A percentile compares a stretch with the other conserved stretches of the same genome.
phyloP scores from a whole-genome alignment of 2,113 vertebrate species.

The Pterocles gutturalis region DNA sequence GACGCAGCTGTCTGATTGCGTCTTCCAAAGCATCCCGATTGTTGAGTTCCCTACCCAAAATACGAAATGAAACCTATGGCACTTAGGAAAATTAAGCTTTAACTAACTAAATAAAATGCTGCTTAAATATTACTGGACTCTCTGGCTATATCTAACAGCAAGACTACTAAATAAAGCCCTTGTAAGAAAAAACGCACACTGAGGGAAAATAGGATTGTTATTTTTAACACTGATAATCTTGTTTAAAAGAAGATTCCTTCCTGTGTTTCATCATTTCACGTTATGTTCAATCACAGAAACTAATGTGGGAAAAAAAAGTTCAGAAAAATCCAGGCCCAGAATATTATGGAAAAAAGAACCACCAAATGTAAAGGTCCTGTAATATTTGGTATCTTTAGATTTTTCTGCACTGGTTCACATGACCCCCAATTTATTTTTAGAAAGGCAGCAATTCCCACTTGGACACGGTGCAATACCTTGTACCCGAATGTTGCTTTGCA shows the following conservation, averaged over 20 bases:
- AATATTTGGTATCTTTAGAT: conserved; percentile 85
- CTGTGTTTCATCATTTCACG: conserved; percentile 81
- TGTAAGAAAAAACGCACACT: conserved; percentile 53
- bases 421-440: conserved; percentile 84
- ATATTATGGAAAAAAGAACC: conserved; percentile 80
- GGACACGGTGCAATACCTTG: conserved; percentile 89
- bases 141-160: not conserved
- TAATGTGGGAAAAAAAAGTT: conserved; percentile 83
- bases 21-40: not conserved
- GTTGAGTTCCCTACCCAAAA: not conserved
- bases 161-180: conserved; percentile 47
- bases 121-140: not conserved
- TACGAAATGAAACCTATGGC: not conserved
- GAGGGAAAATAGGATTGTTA: conserved; percentile 74
- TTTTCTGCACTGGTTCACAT: conserved; percentile 81
- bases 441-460: conserved; percentile 79
- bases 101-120: not conserved
- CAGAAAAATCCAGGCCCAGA: conserved; percentile 80
- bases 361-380: conserved; percentile 83
- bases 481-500: conserved; percentile 85
- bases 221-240: conserved; percentile 84
- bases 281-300: conserved; percentile 75
- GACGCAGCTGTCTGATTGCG: not conserved
- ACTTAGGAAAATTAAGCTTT: not conserved
- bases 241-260: conserved; percentile 82